Evolutionary conservation across 23 tunicate species (phyloP).

Genomic region (Diplosoma virens): DNA sequence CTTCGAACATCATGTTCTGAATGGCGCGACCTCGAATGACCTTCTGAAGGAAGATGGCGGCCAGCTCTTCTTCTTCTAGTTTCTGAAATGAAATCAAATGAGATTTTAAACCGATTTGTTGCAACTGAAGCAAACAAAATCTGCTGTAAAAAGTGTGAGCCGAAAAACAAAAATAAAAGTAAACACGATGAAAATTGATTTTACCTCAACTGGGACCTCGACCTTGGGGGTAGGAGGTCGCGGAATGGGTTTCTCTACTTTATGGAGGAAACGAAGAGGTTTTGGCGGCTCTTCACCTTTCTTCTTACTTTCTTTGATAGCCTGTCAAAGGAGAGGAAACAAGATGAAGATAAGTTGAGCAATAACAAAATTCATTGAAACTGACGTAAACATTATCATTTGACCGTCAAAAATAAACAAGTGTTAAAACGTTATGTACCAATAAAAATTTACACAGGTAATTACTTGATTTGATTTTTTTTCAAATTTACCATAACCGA

Average conservation of each 20-base stretch:
- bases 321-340: constrained; percentile 16
- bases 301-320: constrained; percentile 68
- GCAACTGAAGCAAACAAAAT: background rate
- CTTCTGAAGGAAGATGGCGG: constrained; percentile 85
- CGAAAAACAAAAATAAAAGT: no score
- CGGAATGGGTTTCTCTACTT: constrained; percentile 83
- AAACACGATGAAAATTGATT: no score
- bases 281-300: constrained; percentile 66
- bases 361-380: no score
- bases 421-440: no score
- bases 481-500: no score
- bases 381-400: no score
- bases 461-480: no score
- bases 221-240: constrained; percentile 93
- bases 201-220: constrained; percentile 68
- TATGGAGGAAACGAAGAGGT: constrained; percentile 74
- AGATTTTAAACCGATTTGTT: background rate
- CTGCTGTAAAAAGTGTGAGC: background rate
- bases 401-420: no score
- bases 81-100: constrained; percentile 28
- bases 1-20: constrained; percentile 92
- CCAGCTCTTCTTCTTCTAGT: constrained; percentile 63
- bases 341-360: background rate
- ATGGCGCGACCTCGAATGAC: constrained; percentile 83
- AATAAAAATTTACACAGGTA: no score